These are phyloP conservation scores for Melanotaenia maccullochi DNA, from an alignment of 2,797 vertebrate genomes.

Conservation along the genomic window DNA sequence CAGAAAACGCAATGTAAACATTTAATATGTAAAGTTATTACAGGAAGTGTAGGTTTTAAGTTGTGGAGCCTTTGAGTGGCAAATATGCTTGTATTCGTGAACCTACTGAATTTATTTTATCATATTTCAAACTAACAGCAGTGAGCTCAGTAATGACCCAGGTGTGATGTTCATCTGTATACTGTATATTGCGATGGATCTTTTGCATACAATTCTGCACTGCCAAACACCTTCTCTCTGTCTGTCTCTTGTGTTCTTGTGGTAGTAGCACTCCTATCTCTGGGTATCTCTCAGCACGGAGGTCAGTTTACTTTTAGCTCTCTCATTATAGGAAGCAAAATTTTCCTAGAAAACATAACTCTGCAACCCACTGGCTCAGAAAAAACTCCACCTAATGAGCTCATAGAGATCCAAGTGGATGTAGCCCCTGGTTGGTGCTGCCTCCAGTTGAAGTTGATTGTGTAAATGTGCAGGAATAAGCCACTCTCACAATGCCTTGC, in stretches of 20 bases:
- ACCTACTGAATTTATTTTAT: background rate
- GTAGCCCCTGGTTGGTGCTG: slow-evolving; percentile 31
- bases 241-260: slow-evolving; percentile 74
- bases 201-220: slow-evolving; percentile 78
- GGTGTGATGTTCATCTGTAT: slow-evolving; percentile 63
- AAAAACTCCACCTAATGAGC: slow-evolving; percentile 49
- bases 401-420: slow-evolving; percentile 38
- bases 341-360: slow-evolving; percentile 17
- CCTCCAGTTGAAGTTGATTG: slow-evolving; percentile 44
- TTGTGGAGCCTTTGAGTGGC: background rate
- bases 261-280: slow-evolving; percentile 73
- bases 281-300: slow-evolving; percentile 63
- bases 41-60: too few relatives aligned
- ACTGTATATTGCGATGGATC: slow-evolving; percentile 74
- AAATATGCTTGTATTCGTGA: slow-evolving; percentile 12
- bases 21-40: background rate
- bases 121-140: slow-evolving; percentile 1
- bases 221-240: slow-evolving; percentile 81
- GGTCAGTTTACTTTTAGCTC: slow-evolving; percentile 60
- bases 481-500: slow-evolving; percentile 34
- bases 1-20: slow-evolving; percentile 11
- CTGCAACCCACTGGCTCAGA: slow-evolving; percentile 42
- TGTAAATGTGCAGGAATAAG: slow-evolving; percentile 29
- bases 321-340: slow-evolving; percentile 34
- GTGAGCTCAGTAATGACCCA: slow-evolving; percentile 56